Conservation (phyloP, 2,888 invertebrate genomes). For the Agrochola circellaris region DNA sequence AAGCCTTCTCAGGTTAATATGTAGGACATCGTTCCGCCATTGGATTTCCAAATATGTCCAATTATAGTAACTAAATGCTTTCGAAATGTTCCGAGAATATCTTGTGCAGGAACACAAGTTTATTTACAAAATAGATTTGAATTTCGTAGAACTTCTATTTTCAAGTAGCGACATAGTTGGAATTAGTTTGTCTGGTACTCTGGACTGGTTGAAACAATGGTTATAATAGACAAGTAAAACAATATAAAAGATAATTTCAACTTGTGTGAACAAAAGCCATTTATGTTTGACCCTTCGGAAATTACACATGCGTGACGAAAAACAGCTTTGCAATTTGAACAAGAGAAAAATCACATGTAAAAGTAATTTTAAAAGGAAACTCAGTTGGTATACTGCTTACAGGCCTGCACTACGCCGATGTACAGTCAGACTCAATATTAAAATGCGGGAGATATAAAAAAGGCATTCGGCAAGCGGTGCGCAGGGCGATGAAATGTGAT, state of each 20-base stretch:
- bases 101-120: not conserved
- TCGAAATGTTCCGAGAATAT: not conserved
- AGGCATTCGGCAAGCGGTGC: constrained; percentile 32
- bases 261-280: constrained; percentile 4
- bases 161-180: not conserved
- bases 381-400: constrained; percentile 13
- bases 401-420: not conserved
- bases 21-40: constrained; percentile 1
- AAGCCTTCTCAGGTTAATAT: constrained; percentile 6
- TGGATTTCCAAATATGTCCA: constrained; percentile 26
- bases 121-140: not conserved
- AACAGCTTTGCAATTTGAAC: not conserved
- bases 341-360: too few species aligned
- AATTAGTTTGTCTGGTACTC: not conserved
- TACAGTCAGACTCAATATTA: constrained; percentile 50
- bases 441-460: constrained; percentile 44
- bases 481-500: constrained; percentile 53
- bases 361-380: not conserved
- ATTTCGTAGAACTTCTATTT: not conserved
- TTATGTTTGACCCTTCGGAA: not conserved
- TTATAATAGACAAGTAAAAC: not conserved
- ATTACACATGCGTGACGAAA: not conserved
- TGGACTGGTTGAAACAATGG: not conserved
- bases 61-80: not conserved
- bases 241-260: not conserved